These are phyloP conservation scores for Eustalomyia histrio DNA, from an alignment of 2,888 invertebrate species.

Conservation along the genomic window DNA sequence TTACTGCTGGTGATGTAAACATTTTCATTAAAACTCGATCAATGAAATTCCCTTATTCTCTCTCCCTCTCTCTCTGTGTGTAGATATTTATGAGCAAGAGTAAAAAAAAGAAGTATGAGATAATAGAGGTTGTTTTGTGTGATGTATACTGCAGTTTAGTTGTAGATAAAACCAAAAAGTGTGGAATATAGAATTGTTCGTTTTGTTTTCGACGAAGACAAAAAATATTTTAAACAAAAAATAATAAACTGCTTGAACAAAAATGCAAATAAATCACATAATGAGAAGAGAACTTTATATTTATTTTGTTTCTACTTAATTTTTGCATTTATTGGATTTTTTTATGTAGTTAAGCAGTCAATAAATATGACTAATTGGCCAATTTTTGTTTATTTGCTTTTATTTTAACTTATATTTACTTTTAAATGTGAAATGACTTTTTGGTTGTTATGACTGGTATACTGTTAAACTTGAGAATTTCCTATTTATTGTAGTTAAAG, in stretches of 20 bases:
- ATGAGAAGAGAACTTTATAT: constrained; percentile 31
- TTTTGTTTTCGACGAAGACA: background rate
- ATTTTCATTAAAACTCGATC: too few species aligned
- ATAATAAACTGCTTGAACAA: constrained; percentile 32
- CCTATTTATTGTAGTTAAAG: too few species aligned
- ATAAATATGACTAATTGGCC: constrained; percentile 41
- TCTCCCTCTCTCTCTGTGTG: too few species aligned
- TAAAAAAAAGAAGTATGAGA: background rate
- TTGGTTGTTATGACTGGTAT: too few species aligned
- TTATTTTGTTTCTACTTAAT: background rate
- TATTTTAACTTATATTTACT: too few species aligned
- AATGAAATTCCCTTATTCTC: too few species aligned
- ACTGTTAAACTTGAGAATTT: too few species aligned
- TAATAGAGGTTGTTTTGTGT: constrained; percentile 11
- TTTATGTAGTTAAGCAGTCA: constrained; percentile 13
- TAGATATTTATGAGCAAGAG: background rate
- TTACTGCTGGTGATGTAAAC: too few species aligned
- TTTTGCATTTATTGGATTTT: background rate
- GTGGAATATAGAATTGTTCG: constrained; percentile 36
- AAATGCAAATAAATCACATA: constrained; percentile 39
- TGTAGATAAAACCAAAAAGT: constrained; percentile 29
- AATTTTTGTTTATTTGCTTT: background rate
- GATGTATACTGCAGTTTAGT: background rate
- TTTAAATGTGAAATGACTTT: too few species aligned
- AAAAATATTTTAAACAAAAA: constrained; percentile 17